Conservation (phyloP, 64 coral and sea anemone genomes). For the Dendronephthya gigantea region DNA sequence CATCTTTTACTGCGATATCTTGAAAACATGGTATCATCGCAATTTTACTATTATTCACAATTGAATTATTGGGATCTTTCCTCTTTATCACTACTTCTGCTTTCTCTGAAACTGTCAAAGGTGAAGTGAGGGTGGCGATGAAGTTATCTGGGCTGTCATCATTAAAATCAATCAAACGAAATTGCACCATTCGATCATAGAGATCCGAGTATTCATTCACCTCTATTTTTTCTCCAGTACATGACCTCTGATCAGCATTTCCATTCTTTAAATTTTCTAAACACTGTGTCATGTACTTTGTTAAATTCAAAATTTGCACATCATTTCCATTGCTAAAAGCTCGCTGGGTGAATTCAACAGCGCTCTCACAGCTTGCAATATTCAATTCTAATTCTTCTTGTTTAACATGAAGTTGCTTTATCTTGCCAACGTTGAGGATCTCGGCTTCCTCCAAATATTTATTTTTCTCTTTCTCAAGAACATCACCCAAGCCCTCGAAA, state of each 20-base stretch:
- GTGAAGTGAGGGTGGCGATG: no score
- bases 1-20: no score
- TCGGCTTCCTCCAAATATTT: background rate
- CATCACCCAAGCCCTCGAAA: background rate
- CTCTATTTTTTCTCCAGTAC: background rate
- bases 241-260: background rate
- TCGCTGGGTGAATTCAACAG: background rate
- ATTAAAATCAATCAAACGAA: no score
- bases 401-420: background rate
- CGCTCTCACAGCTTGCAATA: background rate
- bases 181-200: no score
- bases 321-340: background rate
- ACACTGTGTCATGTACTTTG: background rate
- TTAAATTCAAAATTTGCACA: background rate
- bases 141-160: no score
- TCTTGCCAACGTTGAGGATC: background rate
- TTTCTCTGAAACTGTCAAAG: no score
- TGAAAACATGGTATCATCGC: no score
- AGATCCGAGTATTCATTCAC: no score
- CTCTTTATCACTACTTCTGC: no score
- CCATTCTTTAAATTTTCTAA: background rate
- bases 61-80: no score
- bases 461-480: background rate
- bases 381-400: background rate
- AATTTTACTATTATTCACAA: no score